Evolutionary conservation across 1,140 invertebrate species (phyloP), one percentile per base, ranked within the genome.

Genomic region (Anadara kagoshimensis): DNA sequence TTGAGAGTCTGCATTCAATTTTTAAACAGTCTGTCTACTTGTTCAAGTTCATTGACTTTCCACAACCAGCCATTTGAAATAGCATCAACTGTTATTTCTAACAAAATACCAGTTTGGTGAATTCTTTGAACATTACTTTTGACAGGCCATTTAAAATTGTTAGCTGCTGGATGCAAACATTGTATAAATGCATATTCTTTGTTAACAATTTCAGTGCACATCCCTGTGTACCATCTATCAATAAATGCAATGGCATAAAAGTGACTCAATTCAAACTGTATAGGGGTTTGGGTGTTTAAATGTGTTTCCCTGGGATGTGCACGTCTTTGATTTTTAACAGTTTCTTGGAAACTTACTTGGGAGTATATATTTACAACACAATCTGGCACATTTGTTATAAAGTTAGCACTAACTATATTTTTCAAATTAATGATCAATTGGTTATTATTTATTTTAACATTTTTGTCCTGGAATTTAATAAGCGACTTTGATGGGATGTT

Each of bases 121-220:
- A 59, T n/a, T 43, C 18, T 59, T 4, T n/a, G 29, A 14, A 5
- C n/a, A 59, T 59, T 29, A n/a, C 1, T 10, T 20, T 43, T 59
- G 3, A 5, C 1, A n/a, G 57, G 57, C 57, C 57, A 59, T 5
- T n/a, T n/a, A 20, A 14, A 59, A 59, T 59, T 5, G 1, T 59
- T 59, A n/a, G 5, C 57, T 59, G 57, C 18, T 43, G 57, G 57
- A n/a, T 43, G 29, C 5, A 57, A 8, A 43, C 41, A 59, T 4
- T 59, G 18, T 7, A 59, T 10, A 43, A n/a, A n/a, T 0, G 57
- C 57, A 59, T 14, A 43, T n/a, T 43, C 10, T 5, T 59, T 22
- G 43, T 59, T n/a, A 14, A 59, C 11, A 41, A 59, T 43, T 43
- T 59, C 36, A 59, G 29, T 43, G 43, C 57, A 59, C 29, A 14